Evolutionary conservation across 2,113 vertebrate species (phyloP).

Genomic region (Pygoscelis adeliae): DNA sequence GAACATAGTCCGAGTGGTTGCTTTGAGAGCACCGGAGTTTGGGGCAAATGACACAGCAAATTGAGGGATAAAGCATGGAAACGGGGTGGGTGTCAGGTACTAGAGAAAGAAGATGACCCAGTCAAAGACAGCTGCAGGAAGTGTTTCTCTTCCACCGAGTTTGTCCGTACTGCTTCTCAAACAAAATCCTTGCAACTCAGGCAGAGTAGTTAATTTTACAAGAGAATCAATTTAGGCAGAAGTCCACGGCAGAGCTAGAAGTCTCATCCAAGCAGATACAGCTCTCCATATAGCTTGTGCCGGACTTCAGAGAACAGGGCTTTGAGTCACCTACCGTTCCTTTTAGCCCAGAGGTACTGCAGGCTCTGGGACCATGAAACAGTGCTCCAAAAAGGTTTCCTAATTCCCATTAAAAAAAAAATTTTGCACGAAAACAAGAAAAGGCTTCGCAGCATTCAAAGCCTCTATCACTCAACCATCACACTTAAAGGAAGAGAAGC

Average conservation of each 20-base stretch:
- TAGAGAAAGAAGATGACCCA: background rate
- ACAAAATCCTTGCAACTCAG: background rate
- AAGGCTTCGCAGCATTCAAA: background rate
- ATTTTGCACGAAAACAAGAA: background rate
- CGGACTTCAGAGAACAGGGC: background rate
- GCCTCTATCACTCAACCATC: background rate
- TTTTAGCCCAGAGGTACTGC: background rate
- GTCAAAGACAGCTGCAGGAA: background rate
- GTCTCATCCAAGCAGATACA: background rate
- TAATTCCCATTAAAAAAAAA: background rate
- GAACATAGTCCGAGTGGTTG: rapidly evolving
- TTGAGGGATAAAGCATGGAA: background rate
- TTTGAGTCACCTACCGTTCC: background rate
- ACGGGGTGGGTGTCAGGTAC: background rate
- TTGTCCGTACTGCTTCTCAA: background rate
- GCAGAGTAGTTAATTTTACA: background rate
- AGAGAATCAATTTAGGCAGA: background rate
- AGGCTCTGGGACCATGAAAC: background rate
- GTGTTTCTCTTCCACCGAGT: background rate
- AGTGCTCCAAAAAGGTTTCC: background rate
- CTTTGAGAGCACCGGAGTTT: background rate
- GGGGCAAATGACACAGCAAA: background rate
- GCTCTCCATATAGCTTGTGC: background rate
- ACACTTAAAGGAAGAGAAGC: background rate
- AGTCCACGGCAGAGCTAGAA: background rate